Base-by-base conservation (phyloP, 2,797 vertebrate genomes). In the Bucorvus abyssinicus region DNA sequence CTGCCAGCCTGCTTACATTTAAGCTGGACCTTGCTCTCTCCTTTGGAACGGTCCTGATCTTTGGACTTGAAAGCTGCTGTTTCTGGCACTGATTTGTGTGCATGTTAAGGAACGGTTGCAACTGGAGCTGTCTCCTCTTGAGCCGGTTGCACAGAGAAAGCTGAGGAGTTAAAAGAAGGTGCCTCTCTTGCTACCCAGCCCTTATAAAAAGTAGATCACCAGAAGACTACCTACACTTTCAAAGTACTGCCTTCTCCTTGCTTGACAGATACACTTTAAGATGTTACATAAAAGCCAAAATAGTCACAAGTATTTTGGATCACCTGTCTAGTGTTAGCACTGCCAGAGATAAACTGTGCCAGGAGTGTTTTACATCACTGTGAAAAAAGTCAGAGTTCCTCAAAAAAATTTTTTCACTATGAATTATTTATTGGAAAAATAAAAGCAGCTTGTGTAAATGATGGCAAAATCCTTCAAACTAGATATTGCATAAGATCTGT, bases 1-100 rank as follows among this genome's bases (percentile, higher is more conserved):
- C 36, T 81, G 70, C 49, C 79, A 97, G 78, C 87, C 78, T 80
- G 91, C 95, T 97, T 89, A 79, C 91, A 97, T 84, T 94, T 91
- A 94, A 96, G 96, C 93, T 97, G 98, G 96, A 98, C 98, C 97
- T 98, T 98, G 98, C 95, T 96, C 98, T 96, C 95, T 97, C 92
- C 93, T 97, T 97, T 92, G 92, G 95, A 91, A 96, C 88, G 88
- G 80, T 79, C 85, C 95, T 97, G 98, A 98, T 98, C 98, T 98
- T 98, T 98, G 98, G 98, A 98, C 98, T 97, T 95, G 94, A 95
- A 96, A 94, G 77, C 88, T 80, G 87, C 89, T 30, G 30, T 82
- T 95, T 96, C 96, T 96, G 91, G 96, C 96, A 93, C 75, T 14
- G 59, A 68, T 77, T 78, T 8, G 32, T 10, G 17, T 47, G 30